phyloP scores from a whole-genome alignment of 2,113 vertebrate genomes.

The Coptodon rendalli region DNA sequence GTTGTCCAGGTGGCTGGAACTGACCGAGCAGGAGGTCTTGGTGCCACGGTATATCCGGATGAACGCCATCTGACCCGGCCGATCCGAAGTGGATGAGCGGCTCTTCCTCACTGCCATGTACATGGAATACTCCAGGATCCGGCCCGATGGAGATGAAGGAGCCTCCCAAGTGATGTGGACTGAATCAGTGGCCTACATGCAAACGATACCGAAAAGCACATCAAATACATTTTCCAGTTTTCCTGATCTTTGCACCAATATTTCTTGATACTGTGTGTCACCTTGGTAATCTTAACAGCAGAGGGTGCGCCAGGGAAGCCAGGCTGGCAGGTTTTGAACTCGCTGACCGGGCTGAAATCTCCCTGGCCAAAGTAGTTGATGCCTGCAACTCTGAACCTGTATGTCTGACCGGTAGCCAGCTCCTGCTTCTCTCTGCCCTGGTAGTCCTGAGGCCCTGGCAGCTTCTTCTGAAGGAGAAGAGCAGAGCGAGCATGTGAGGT shows the following conservation, averaged over 20 bases:
- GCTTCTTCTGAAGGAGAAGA: conserved; percentile 64
- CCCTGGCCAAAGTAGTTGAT: conserved; percentile 88
- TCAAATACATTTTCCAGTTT: not conserved
- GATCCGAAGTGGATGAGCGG: conserved; percentile 68
- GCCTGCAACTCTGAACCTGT: conserved; percentile 91
- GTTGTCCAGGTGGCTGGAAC: conserved; percentile 82
- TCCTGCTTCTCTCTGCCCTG: conserved; percentile 81
- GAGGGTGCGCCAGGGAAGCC: conserved; percentile 97
- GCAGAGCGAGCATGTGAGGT: not conserved
- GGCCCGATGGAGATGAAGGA: conserved; percentile 87
- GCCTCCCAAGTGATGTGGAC: conserved; percentile 97
- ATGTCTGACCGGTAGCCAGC: conserved; percentile 83
- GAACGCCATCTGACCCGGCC: conserved; percentile 83
- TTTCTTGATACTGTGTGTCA: conserved; percentile 20
- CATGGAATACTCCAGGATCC: conserved; percentile 94
- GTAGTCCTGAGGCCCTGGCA: conserved; percentile 76
- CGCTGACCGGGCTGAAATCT: conserved; percentile 87
- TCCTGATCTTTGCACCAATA: not conserved
- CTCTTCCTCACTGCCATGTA: conserved; percentile 93
- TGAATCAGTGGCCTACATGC: conserved; percentile 79
- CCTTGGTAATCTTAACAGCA: conserved; percentile 94
- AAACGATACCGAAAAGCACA: not conserved
- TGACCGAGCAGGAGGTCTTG: conserved; percentile 86
- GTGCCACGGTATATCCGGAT: conserved; percentile 94
- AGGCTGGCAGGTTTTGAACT: conserved; percentile 95